These are phyloP conservation scores for Limnothrissa miodon DNA, from an alignment of 2,113 vertebrate species.

Conservation along the genomic window DNA sequence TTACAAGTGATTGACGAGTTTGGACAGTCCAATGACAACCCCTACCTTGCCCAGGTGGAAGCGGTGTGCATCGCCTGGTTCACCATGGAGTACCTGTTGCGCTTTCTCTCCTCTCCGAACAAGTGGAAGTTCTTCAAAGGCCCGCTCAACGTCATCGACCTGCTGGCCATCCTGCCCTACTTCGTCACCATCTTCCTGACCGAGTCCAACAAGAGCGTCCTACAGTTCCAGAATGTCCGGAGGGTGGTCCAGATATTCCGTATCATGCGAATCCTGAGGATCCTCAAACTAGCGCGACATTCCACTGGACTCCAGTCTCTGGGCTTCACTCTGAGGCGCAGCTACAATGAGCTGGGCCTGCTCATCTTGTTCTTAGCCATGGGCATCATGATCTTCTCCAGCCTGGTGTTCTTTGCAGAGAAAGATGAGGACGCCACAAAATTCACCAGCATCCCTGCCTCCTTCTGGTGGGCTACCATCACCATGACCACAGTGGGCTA, in stretches of 20 bases:
- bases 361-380: conserved; percentile 96
- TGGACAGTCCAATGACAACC: conserved; percentile 92
- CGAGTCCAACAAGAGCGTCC: conserved; percentile 93
- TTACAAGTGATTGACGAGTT: conserved; percentile 93
- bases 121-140: conserved; percentile 99
- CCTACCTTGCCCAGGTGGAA: conserved; percentile 90
- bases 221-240: conserved; percentile 97
- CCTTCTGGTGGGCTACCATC: conserved; percentile 99
- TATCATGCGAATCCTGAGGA: conserved; percentile 96
- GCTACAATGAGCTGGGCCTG: conserved; percentile 95
- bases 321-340: conserved; percentile 92
- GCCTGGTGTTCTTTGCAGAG: conserved; percentile 97
- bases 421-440: conserved; percentile 98
- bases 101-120: conserved; percentile 91
- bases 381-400: conserved; percentile 99
- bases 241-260: conserved; percentile 97
- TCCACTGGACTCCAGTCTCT: conserved; percentile 96
- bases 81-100: conserved; percentile 96
- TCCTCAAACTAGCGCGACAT: conserved; percentile 93
- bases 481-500: conserved; percentile 99
- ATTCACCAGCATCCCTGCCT: conserved; percentile 97
- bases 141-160: conserved; percentile 93
- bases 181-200: conserved; percentile 97
- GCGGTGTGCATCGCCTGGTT: conserved; percentile 98
- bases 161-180: conserved; percentile 94